Evolutionary conservation across 2,888 invertebrate genomes (phyloP).

Genomic region (Andrena minutula): DNA sequence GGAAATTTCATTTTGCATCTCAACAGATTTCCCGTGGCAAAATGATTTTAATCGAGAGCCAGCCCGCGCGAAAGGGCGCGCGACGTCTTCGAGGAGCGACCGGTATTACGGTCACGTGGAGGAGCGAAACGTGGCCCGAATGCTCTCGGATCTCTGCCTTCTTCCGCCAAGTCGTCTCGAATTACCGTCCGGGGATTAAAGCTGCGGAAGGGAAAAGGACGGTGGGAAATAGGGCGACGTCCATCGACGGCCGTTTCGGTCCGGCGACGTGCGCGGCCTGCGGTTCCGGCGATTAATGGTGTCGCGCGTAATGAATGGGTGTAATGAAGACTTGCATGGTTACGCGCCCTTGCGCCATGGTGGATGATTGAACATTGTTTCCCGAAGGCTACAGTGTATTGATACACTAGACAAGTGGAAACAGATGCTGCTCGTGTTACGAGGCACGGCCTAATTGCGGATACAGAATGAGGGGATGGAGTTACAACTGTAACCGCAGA

Average conservation of each 20-base stretch:
- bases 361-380: not conserved
- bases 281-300: not conserved
- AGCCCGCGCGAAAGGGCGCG: slow-evolving; percentile 13
- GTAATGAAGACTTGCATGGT: not conserved
- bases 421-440: not conserved
- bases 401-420: not conserved
- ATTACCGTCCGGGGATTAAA: slow-evolving; percentile 49
- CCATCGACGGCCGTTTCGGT: not conserved
- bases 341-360: not conserved
- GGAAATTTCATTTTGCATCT: slow-evolving; percentile 48
- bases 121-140: slow-evolving; percentile 65
- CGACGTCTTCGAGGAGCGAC: slow-evolving; percentile 2
- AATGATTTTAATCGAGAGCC: slow-evolving; percentile 67
- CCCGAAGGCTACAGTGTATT: not conserved
- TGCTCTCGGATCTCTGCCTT: slow-evolving; percentile 26
- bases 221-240: slow-evolving; percentile 6
- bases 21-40: slow-evolving; percentile 49
- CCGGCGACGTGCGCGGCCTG: not conserved
- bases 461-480: no score
- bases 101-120: slow-evolving; percentile 66
- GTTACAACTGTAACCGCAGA: no score
- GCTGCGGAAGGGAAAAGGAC: slow-evolving; percentile 7
- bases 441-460: not conserved
- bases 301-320: not conserved
- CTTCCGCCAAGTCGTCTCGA: slow-evolving; percentile 29